phyloP scores from a whole-genome alignment of 2,888 invertebrate species.

The Pachydiplax longipennis region DNA sequence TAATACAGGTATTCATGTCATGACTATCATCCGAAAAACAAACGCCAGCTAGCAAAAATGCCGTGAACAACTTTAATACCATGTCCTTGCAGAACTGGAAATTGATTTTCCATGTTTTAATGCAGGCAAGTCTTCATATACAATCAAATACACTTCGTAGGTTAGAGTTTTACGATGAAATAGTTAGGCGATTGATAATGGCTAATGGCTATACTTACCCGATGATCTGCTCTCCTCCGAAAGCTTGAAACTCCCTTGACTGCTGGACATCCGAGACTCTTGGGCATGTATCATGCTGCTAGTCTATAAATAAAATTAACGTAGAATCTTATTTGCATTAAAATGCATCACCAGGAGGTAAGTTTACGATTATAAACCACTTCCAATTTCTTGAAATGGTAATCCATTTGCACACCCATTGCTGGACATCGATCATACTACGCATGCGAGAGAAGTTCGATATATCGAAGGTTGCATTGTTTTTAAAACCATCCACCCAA shows the following conservation, averaged over 20 bases:
- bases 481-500: neutral
- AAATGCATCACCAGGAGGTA: neutral
- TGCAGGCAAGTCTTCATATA: neutral
- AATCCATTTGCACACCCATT: neutral
- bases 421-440: neutral
- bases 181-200: neutral
- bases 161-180: neutral
- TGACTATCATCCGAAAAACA: neutral
- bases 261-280: constrained; percentile 48
- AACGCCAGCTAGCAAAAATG: neutral
- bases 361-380: neutral
- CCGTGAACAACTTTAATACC: neutral
- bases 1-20: neutral
- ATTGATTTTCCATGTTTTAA: neutral
- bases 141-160: neutral
- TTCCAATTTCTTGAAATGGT: neutral
- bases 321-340: neutral
- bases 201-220: constrained; percentile 48
- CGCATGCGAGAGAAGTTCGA: constrained; percentile 16
- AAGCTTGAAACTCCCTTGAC: constrained; percentile 47
- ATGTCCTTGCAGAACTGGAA: neutral
- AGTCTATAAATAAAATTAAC: constrained; percentile 12
- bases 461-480: constrained; percentile 3
- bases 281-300: constrained; percentile 49
- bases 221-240: constrained; percentile 45